These are phyloP conservation scores for Globodera rostochiensis DNA, from an alignment of 1,140 invertebrate genomes.

Conservation along the genomic window DNA sequence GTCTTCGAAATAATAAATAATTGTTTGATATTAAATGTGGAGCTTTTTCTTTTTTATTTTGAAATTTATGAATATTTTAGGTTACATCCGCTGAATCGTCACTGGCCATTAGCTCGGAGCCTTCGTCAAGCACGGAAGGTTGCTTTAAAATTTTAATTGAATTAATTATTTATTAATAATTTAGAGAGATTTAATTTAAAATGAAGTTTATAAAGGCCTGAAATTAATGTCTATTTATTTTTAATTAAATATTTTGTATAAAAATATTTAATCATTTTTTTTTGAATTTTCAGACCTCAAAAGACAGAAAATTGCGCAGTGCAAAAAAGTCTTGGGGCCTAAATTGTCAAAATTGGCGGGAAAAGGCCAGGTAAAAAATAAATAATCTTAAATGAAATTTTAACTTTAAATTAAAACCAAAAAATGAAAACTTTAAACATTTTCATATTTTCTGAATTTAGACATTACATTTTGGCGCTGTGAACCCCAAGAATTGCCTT, in stretches of 20 bases:
- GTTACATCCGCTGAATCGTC: conserved; percentile 12
- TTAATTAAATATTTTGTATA: not conserved
- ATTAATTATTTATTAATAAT: not conserved
- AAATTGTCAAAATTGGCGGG: conserved; percentile 11
- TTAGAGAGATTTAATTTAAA: no score
- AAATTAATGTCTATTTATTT: no score
- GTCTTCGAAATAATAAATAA: not conserved
- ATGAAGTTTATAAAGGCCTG: no score
- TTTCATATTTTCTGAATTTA: conserved; percentile 18
- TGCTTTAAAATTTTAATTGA: not conserved
- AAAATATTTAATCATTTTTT: not conserved
- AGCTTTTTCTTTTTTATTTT: not conserved
- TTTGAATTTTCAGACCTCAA: conserved; percentile 25
- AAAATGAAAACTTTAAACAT: not conserved
- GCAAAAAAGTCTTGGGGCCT: not conserved
- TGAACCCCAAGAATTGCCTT: conserved; percentile 16
- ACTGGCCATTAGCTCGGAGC: not conserved
- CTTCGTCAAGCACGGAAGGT: conserved; percentile 18
- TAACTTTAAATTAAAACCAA: no score
- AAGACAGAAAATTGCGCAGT: conserved; percentile 23
- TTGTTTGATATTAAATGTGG: no score
- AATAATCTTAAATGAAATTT: not conserved
- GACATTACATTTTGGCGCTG: conserved; percentile 33
- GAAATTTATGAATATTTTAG: not conserved
- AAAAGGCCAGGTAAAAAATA: conserved; percentile 8